A percentile compares a stretch with the other conserved stretches of the same genome.
Conservation (phyloP, 2,113 vertebrate genomes). For the Lathamus discolor region DNA sequence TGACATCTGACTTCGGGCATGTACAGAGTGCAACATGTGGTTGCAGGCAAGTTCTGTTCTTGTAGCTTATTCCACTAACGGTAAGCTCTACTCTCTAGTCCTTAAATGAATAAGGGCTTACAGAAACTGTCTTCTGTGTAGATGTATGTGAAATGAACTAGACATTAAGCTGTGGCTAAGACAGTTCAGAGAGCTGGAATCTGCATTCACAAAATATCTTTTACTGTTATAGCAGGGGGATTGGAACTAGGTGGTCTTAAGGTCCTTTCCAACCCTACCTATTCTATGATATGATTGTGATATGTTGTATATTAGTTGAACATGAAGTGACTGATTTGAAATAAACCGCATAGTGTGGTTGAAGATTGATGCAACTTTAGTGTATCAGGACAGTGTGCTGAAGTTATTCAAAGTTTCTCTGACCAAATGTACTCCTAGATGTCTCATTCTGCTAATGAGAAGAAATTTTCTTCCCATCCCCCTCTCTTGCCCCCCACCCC, state of each 20-base stretch:
- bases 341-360: not conserved
- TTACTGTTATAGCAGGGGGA: not conserved
- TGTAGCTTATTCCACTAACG: not conserved
- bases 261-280: not conserved
- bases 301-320: not conserved
- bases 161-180: not conserved
- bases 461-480: not conserved
- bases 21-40: not conserved
- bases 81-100: not conserved
- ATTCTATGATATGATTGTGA: not conserved
- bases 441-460: not conserved
- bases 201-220: not conserved
- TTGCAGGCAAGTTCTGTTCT: not conserved
- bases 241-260: not conserved
- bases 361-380: not conserved
- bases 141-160: not conserved
- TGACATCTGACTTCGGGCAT: rapidly evolving
- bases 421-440: not conserved
- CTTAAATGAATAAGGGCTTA: not conserved
- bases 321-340: not conserved
- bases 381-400: not conserved
- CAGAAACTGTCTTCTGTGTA: not conserved
- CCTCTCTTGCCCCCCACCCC: too few relatives aligned
- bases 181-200: not conserved
- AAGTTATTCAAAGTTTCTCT: not conserved